These are phyloP conservation scores for Clunio marinus DNA, from an alignment of 2,888 invertebrate species.

Conservation along the genomic window DNA sequence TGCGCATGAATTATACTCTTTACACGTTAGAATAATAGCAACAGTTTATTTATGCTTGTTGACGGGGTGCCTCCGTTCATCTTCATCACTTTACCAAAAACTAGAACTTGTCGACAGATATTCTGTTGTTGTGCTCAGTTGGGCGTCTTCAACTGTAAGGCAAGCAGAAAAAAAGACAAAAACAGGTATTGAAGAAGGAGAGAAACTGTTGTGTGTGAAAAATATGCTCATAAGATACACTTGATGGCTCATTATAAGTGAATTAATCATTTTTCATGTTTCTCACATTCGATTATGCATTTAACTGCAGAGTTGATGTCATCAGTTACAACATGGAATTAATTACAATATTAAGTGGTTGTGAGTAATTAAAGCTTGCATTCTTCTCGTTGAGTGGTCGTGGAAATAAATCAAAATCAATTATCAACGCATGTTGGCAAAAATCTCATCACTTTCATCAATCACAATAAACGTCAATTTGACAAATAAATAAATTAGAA, in stretches of 20 bases:
- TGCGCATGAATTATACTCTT: constrained; percentile 38
- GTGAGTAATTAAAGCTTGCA: no score
- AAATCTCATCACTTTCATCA: not conserved
- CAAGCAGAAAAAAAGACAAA: no score
- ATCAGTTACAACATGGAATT: not conserved
- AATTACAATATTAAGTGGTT: constrained; percentile 34
- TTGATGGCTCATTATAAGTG: constrained; percentile 35
- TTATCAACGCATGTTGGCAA: no score
- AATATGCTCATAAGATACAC: constrained; percentile 29
- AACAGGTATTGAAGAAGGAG: constrained; percentile 27
- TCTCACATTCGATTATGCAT: constrained; percentile 22
- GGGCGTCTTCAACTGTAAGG: constrained; percentile 39
- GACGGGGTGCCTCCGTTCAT: constrained; percentile 40
- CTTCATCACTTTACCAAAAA: constrained; percentile 40
- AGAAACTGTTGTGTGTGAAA: constrained; percentile 5
- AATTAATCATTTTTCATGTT: constrained; percentile 32
- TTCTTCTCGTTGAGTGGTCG: no score
- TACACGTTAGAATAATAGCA: not conserved
- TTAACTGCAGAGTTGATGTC: not conserved
- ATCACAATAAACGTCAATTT: no score
- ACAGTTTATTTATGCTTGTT: not conserved
- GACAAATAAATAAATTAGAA: no score
- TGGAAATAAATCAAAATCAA: no score
- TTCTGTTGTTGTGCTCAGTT: constrained; percentile 43
- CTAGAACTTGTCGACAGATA: constrained; percentile 44